Conservation (phyloP, 2,113 vertebrate genomes). For the Gadus macrocephalus region DNA sequence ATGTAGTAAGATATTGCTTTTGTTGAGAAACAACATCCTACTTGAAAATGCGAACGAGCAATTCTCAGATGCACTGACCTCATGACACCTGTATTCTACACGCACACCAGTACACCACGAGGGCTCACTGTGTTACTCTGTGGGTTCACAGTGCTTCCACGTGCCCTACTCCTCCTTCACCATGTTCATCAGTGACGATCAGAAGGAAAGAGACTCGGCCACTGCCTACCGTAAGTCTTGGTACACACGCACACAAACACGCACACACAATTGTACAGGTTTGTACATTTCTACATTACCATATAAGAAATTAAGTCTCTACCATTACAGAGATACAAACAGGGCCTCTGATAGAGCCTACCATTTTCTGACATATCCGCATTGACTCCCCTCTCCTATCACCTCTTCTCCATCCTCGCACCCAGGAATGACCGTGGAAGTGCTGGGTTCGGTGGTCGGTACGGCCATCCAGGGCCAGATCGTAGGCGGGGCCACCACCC, state of each 20-base stretch:
- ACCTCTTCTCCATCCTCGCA: neutral
- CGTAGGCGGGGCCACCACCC: slow-evolving; percentile 72
- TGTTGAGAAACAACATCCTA: too few species aligned
- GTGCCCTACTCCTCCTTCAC: slow-evolving; percentile 96
- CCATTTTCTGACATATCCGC: neutral
- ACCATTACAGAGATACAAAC: too few species aligned
- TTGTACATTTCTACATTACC: neutral
- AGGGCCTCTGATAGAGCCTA: too few species aligned
- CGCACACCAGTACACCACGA: too few species aligned
- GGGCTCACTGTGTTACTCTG: slow-evolving; percentile 10
- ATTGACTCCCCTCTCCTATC: neutral
- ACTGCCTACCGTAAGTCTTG: slow-evolving; percentile 87
- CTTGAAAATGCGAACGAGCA: too few species aligned
- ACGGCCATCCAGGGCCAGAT: slow-evolving; percentile 95
- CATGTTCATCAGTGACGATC: slow-evolving; percentile 95
- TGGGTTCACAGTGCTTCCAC: slow-evolving; percentile 84
- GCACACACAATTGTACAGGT: neutral
- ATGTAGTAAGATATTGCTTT: too few species aligned
- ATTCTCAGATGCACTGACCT: too few species aligned
- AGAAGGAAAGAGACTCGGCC: slow-evolving; percentile 91
- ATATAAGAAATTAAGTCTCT: too few species aligned
- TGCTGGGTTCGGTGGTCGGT: slow-evolving; percentile 87
- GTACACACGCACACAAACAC: too few species aligned
- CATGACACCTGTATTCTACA: neutral
- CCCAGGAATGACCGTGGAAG: slow-evolving; percentile 92